phyloP scores from a whole-genome alignment of 1,140 invertebrate species.

The Drosophila ogumai region DNA sequence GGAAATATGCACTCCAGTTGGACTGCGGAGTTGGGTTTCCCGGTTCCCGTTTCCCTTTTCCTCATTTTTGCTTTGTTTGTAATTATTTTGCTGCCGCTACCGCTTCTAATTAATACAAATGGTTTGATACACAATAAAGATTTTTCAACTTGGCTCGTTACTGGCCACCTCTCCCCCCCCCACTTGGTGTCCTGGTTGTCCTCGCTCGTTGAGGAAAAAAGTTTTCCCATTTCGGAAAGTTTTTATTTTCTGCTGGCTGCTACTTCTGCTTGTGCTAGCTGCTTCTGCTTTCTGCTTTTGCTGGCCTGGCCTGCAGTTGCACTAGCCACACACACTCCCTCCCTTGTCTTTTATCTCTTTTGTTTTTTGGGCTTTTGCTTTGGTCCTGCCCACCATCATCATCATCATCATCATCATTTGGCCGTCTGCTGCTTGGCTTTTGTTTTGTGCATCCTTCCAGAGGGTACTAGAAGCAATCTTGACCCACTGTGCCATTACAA shows the following conservation, averaged over 20 bases:
- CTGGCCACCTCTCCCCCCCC: conserved; percentile 30
- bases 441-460: conserved; percentile 15
- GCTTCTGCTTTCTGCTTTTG: conserved; percentile 35
- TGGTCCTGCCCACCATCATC: conserved; percentile 34
- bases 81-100: conserved; percentile 76
- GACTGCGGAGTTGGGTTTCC: conserved; percentile 9
- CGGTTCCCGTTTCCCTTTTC: background rate
- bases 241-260: conserved; percentile 67
- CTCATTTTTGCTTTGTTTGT: conserved; percentile 58
- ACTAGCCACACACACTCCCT: conserved; percentile 27
- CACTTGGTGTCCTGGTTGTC: conserved; percentile 29
- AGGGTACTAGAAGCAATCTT: conserved; percentile 8
- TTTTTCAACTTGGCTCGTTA: conserved; percentile 82
- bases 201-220: conserved; percentile 71
- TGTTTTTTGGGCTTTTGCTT: conserved; percentile 66
- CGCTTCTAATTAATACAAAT: conserved; percentile 83
- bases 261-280: conserved; percentile 18
- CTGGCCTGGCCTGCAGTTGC: conserved; percentile 65
- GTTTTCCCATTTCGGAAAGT: conserved; percentile 81
- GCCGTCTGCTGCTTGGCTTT: conserved; percentile 26
- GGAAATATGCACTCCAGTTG: conserved; percentile 32
- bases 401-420: conserved; percentile 49
- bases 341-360: conserved; percentile 56
- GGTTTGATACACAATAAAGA: conserved; percentile 84
- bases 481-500: conserved; percentile 6